These are phyloP conservation scores for Andrena bicolor DNA, from an alignment of 2,888 invertebrate genomes.

Conservation along the genomic window DNA sequence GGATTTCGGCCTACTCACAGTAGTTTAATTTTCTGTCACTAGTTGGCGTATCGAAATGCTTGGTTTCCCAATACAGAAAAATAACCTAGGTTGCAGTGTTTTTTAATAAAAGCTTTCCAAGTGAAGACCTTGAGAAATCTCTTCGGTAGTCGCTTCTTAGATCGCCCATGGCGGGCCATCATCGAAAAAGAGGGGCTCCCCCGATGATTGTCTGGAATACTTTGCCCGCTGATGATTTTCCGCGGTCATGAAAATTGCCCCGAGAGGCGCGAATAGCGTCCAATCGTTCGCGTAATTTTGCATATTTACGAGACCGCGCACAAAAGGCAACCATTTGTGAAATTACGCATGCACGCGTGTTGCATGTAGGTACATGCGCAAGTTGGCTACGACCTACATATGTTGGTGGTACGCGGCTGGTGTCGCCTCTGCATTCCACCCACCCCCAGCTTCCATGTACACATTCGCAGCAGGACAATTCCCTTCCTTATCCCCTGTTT, in stretches of 20 bases:
- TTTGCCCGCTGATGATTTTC: constrained; percentile 38
- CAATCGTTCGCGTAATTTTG: constrained; percentile 67
- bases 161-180: background rate
- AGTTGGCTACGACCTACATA: constrained; percentile 23
- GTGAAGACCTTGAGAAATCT: background rate
- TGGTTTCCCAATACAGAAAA: too few relatives aligned
- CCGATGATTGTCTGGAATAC: constrained; percentile 18
- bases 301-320: constrained; percentile 63
- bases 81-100: too few relatives aligned
- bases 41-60: too few relatives aligned
- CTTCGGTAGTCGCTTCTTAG: background rate
- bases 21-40: too few relatives aligned
- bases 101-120: too few relatives aligned
- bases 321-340: constrained; percentile 69
- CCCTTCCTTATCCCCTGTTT: constrained; percentile 19
- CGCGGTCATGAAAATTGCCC: constrained; percentile 53
- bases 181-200: background rate
- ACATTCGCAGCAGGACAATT: constrained; percentile 22
- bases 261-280: constrained; percentile 45
- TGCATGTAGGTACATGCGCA: background rate
- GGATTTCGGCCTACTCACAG: too few relatives aligned
- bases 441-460: background rate
- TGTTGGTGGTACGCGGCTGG: constrained; percentile 6
- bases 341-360: constrained; percentile 62
- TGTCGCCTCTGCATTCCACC: constrained; percentile 14